Base-by-base conservation (phyloP, 2,888 invertebrate species). In the Euspilapteryx auroguttella region DNA sequence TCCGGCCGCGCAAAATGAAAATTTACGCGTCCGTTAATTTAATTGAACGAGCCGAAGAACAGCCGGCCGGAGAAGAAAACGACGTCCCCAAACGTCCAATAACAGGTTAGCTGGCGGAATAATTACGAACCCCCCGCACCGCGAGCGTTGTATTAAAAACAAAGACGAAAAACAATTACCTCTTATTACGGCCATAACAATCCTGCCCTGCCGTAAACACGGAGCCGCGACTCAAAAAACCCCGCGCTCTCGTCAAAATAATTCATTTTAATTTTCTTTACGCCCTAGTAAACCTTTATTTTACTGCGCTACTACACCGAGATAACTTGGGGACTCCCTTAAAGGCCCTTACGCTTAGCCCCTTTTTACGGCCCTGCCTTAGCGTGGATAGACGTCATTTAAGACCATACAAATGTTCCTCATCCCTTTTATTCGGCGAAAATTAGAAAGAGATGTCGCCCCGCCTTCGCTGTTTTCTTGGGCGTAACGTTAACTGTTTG, bases 181-280 rank as follows among this genome's bases (percentile, higher is more conserved):
- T 36, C 42, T 56, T 49, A 61, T 45, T 30, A 36, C 54, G 44
- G 34, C 45, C 38, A 59, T 69, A 66, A 66, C 65, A 58, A 55
- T 65, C 54, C 36, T 27, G 28, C 27, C 25, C 37, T 40, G 37
- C 47, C 48, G 44, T 44, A 47, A 49, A 51, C 47, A 50, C 48
- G 44, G 49, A 42, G 47, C 44, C 47, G 42, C 42, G 44, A 42
- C 43, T 50, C 44, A 52, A 49, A 49, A 49, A 45, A 46, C 55
- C 55, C 57, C 54, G 48, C 47, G 52, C 52, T 57, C 69, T 73
- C 75, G 75, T 73, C 75, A 75, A 73, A 75, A 75, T 75, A 75
- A 75, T 73, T 75, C 75, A 75, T 75, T 75, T 73, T 75, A 73
- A 75, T 75, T 75, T 73, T 71, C 71, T 73, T 73, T 75, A 75